Conservation (phyloP, 2,797 vertebrate genomes). For the Pygocentrus nattereri region DNA sequence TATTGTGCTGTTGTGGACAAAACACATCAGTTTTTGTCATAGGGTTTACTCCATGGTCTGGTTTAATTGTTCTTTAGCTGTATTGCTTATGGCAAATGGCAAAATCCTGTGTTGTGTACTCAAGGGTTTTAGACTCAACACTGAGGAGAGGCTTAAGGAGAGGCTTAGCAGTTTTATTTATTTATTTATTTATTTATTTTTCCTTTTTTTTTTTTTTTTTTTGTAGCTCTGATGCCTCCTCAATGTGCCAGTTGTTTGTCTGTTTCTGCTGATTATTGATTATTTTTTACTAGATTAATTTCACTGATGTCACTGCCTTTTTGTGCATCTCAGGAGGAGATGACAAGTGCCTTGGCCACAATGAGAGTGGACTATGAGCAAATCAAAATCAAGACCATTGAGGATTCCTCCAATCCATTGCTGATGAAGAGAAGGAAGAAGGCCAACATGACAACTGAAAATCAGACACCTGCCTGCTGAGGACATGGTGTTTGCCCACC, state of each 20-base stretch:
- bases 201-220: no score
- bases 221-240: neutral
- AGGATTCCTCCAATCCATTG: slow-evolving; percentile 94
- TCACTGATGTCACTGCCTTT: neutral
- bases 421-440: slow-evolving; percentile 95
- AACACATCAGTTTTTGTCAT: no score
- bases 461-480: slow-evolving; percentile 67
- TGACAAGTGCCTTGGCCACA: slow-evolving; percentile 98
- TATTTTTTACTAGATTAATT: neutral
- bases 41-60: no score
- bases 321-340: slow-evolving; percentile 87
- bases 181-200: neutral
- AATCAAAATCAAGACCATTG: slow-evolving; percentile 98
- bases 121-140: no score
- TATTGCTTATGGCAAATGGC: neutral
- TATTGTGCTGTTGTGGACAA: no score
- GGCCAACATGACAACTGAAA: slow-evolving; percentile 71
- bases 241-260: neutral
- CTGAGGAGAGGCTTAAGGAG: no score
- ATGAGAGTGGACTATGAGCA: slow-evolving; percentile 98
- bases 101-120: neutral
- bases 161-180: no score
- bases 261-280: neutral
- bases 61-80: neutral
- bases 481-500: slow-evolving; percentile 41